Conservation (phyloP, 2,888 invertebrate species). For the Unio delphinus region DNA sequence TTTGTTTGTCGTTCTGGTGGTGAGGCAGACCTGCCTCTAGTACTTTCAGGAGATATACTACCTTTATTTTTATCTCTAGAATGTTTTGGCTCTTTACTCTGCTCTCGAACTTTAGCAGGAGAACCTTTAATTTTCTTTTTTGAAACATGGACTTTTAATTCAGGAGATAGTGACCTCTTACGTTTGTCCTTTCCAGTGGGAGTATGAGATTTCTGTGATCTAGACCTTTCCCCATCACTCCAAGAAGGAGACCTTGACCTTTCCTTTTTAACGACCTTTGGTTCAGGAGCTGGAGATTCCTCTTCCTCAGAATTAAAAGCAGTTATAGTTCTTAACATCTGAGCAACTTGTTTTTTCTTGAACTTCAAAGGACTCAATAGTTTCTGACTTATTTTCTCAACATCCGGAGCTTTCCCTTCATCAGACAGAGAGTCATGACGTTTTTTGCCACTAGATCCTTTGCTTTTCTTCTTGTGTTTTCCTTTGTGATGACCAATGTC, state of each 20-base stretch:
- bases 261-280: conserved; percentile 16
- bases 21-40: conserved; percentile 30
- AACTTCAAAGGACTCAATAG: conserved; percentile 33
- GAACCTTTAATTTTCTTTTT: conserved; percentile 18
- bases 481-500: conserved; percentile 35
- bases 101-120: conserved; percentile 27
- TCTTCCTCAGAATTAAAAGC: conserved; percentile 36
- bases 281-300: conserved; percentile 11
- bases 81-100: conserved; percentile 19
- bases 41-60: conserved; percentile 17
- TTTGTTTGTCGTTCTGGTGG: not conserved
- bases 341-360: conserved; percentile 28
- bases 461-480: conserved; percentile 55
- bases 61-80: conserved; percentile 40
- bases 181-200: conserved; percentile 8
- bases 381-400: conserved; percentile 27
- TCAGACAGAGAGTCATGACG: conserved; percentile 29
- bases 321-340: conserved; percentile 25
- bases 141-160: conserved; percentile 20
- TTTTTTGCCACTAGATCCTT: conserved; percentile 35
- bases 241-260: conserved; percentile 17
- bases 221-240: conserved; percentile 26
- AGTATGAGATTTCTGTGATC: conserved; percentile 16
- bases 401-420: conserved; percentile 21
- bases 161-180: conserved; percentile 25